Percentiles rank a stretch among this genome's conserved stretches.
Conservation (phyloP, 2,113 vertebrate genomes). For the Raphicerus campestris region DNA sequence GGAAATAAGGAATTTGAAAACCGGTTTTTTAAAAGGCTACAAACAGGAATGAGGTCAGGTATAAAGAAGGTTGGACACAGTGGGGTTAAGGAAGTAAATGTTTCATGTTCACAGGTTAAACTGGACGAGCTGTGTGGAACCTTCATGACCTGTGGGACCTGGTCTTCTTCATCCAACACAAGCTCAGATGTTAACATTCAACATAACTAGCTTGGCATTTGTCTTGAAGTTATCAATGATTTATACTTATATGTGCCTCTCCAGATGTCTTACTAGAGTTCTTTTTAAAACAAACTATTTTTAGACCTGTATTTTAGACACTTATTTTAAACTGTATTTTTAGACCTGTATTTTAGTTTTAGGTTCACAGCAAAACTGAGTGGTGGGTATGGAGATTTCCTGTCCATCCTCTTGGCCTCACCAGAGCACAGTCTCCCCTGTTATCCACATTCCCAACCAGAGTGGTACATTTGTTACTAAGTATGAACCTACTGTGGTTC, state of each 20-base stretch:
- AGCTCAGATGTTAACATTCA: not conserved
- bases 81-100: not conserved
- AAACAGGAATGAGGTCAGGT: not conserved
- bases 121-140: fast-evolving
- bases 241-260: not conserved
- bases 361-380: not conserved
- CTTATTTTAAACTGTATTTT: not conserved
- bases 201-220: not conserved
- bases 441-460: not conserved
- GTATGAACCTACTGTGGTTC: no score
- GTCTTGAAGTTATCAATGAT: not conserved
- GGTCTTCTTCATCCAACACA: not conserved
- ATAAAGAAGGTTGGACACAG: not conserved
- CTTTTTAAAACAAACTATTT: not conserved
- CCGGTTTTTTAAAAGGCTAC: not conserved
- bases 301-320: not conserved
- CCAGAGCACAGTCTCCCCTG: no score
- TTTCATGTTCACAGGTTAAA: not conserved
- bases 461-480: not conserved
- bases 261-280: not conserved
- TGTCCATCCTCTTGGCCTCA: fast-evolving
- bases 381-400: not conserved
- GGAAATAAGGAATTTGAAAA: not conserved
- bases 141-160: no score
- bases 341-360: not conserved